Evolutionary conservation across 2,113 vertebrate species (phyloP), one percentile per base, ranked within the genome.

Genomic region (Nothoprocta perdicaria): DNA sequence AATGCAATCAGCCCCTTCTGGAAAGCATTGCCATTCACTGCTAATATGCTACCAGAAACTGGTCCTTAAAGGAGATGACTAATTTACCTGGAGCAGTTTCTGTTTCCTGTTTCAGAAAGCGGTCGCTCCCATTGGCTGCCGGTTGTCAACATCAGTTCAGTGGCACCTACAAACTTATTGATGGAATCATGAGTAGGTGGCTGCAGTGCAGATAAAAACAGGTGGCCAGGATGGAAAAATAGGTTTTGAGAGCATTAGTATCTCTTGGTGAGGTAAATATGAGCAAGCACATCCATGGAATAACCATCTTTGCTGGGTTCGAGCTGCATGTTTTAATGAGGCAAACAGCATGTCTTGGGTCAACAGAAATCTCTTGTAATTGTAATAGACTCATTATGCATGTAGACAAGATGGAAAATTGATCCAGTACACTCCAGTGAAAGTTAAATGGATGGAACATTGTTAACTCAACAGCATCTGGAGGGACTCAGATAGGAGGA

Each of bases 381-480:
- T 72, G 86, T 62, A 40, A 26, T 81, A 89, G 73, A 55, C 74
- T 93, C 67, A 8, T 33, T 89, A 29, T 90, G 77, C 71, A 38
- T 90, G 61, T 60, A 89, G 92, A 73, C 89, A 88, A 88, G 89
- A 84, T 91, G 76, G 72, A 89, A 88, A 94, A 90, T 84, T 61
- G 81, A 91, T 95, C 78, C 53, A 86, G 23, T 81, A 63, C 73
- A 68, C 92, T 66, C 84, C 79, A 71, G 55, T 8, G 73, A 88
- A 69, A 89, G 67, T 57, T 80, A 89, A 96, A 77, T 60, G 71
- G 84, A 35, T 6, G 2, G 79, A 57, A 60, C 50, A 5, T 67
- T 93, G 55, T 90, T 90, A 93, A 80, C 48, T 72, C n/a, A 24
- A 63, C 66, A 95, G 17, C 67, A 15, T 84, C 83, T 78, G 90